Evolutionary conservation across 1,140 invertebrate genomes (phyloP).

Genomic region (Galendromus occidentalis): DNA sequence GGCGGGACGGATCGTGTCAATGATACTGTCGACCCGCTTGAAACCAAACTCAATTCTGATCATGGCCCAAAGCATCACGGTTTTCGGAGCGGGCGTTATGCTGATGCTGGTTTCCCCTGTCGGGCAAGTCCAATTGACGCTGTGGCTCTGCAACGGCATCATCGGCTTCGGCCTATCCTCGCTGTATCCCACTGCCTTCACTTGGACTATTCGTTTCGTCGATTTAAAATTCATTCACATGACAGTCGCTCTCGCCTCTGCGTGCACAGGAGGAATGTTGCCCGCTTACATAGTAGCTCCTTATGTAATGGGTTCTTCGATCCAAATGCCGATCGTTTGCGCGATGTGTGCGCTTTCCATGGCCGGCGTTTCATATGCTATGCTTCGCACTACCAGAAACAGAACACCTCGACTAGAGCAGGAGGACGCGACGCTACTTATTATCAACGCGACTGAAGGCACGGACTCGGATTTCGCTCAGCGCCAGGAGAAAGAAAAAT

Average conservation of each 20-base stretch:
- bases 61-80: neutral
- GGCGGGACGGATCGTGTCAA: neutral
- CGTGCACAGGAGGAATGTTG: neutral
- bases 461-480: too few relatives aligned
- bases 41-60: neutral
- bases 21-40: neutral
- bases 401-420: neutral
- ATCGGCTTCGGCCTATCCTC: neutral
- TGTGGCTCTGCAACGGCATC: neutral
- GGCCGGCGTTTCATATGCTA: neutral
- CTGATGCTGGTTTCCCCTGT: neutral
- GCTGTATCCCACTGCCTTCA: neutral
- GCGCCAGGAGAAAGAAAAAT: too few relatives aligned
- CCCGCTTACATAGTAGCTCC: neutral
- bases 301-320: neutral
- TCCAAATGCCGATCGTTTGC: neutral
- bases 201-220: neutral
- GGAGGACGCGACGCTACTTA: too few relatives aligned
- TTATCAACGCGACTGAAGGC: too few relatives aligned
- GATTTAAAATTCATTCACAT: neutral
- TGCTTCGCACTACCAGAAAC: neutral
- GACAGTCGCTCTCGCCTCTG: neutral
- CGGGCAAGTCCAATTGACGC: neutral
- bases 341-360: neutral
- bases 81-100: neutral